These are phyloP conservation scores for Hecatera dysodea DNA, from an alignment of 2,888 invertebrate species.

Conservation along the genomic window DNA sequence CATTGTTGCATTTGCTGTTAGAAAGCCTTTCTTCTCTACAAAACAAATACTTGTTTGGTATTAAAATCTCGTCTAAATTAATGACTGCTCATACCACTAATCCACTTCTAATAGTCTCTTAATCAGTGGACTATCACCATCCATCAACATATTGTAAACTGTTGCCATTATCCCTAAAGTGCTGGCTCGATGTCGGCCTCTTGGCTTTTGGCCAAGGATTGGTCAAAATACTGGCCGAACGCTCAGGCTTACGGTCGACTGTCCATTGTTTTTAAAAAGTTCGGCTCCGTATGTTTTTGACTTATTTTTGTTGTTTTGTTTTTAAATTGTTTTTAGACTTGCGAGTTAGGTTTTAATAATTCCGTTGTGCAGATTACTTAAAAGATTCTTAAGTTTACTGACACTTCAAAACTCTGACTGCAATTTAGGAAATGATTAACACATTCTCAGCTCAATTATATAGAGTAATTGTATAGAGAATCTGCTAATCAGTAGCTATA, in stretches of 20 bases:
- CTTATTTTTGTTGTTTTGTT: slow-evolving; percentile 33
- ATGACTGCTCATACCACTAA: slow-evolving; percentile 8
- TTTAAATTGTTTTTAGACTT: neutral
- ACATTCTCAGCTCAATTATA: too few relatives aligned
- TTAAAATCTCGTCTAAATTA: neutral
- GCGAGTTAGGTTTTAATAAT: neutral
- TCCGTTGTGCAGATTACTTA: neutral
- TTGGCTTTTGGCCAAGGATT: slow-evolving; percentile 60
- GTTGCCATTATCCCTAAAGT: slow-evolving; percentile 49
- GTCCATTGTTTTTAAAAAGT: slow-evolving; percentile 37
- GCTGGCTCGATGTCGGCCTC: slow-evolving; percentile 36
- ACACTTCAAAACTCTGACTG: neutral
- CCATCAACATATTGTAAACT: slow-evolving; percentile 48
- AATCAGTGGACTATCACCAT: slow-evolving; percentile 43
- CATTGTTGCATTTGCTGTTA: neutral
- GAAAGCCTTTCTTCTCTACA: neutral
- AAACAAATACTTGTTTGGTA: neutral
- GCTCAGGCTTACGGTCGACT: neutral
- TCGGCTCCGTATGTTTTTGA: neutral
- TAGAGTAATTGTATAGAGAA: too few relatives aligned
- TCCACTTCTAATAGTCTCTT: slow-evolving; percentile 18
- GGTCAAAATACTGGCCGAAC: slow-evolving; percentile 20
- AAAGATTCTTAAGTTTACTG: neutral
- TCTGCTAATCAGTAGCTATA: too few relatives aligned
- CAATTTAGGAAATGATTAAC: neutral